Percentiles rank a stretch among this genome's conserved stretches.
These are phyloP conservation scores for Tetragonula clypearis DNA, from an alignment of 1,140 invertebrate species.

Conservation along the genomic window DNA sequence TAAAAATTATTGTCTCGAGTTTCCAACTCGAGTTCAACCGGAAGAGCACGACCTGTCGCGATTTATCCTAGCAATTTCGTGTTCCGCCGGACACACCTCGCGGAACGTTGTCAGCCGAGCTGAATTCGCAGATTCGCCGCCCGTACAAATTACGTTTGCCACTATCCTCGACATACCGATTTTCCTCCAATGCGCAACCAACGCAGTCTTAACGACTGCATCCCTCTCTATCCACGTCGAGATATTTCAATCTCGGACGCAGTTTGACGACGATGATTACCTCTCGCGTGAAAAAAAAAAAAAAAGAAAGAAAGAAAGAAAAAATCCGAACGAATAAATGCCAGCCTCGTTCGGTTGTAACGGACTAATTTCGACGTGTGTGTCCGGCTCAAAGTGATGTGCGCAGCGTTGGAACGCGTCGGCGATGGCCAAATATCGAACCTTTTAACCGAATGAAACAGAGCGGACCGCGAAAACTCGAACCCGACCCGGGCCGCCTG, in stretches of 20 bases:
- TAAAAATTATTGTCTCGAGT: background rate
- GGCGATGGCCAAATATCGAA: constrained; percentile 57
- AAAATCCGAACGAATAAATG: background rate
- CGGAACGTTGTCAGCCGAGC: constrained; percentile 4
- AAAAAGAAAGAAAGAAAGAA: constrained; percentile 1
- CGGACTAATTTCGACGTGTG: constrained; percentile 46
- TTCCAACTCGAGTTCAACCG: background rate
- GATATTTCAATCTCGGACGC: background rate
- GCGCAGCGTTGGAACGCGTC: constrained; percentile 20
- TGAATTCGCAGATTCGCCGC: constrained; percentile 26
- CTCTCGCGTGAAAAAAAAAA: background rate
- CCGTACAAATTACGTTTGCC: constrained; percentile 20
- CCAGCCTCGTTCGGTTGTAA: constrained; percentile 30
- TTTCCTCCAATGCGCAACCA: background rate
- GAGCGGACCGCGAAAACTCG: constrained; percentile 34
- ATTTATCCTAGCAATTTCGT: constrained; percentile 33
- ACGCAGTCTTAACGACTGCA: background rate
- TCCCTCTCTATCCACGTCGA: background rate
- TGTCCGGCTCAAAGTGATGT: background rate
- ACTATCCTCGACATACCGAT: background rate
- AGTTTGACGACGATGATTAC: constrained; percentile 33
- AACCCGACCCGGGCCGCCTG: too few relatives aligned
- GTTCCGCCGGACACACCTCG: constrained; percentile 18
- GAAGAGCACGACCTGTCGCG: background rate
- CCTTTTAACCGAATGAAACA: constrained; percentile 67